Conservation (phyloP, 2,888 invertebrate species). For the Congeria kusceri region DNA sequence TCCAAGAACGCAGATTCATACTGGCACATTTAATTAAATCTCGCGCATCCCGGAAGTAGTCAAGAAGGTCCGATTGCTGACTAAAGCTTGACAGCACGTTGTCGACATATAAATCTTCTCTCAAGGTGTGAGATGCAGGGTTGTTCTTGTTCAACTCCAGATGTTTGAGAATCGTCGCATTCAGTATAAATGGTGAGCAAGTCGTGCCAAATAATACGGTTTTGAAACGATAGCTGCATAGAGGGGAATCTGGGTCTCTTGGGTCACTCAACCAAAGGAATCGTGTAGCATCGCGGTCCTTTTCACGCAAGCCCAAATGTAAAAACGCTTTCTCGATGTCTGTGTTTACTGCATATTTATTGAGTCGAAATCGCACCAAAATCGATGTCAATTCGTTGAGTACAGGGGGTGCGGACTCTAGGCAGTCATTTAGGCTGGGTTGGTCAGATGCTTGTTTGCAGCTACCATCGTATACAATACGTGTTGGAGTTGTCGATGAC, state of each 20-base stretch:
- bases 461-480: conserved; percentile 29
- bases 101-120: conserved; percentile 42
- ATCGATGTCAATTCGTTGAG: conserved; percentile 26
- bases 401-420: conserved; percentile 19
- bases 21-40: conserved; percentile 8
- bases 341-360: conserved; percentile 1
- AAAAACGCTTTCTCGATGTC: neutral
- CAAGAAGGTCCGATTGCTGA: neutral
- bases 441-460: conserved; percentile 6
- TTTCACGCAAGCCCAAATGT: neutral
- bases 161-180: conserved; percentile 29
- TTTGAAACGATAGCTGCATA: neutral
- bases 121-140: conserved; percentile 6
- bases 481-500: conserved; percentile 17
- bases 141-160: conserved; percentile 8
- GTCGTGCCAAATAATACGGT: neutral
- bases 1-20: conserved; percentile 37
- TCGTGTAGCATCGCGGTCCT: neutral
- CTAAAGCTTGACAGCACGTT: conserved; percentile 32
- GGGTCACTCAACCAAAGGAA: conserved; percentile 3
- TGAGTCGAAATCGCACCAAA: conserved; percentile 28
- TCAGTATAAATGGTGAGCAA: conserved; percentile 22
- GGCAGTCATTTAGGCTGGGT: conserved; percentile 17
- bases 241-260: neutral
- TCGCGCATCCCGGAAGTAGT: conserved; percentile 7